Conservation (phyloP, 2,888 invertebrate genomes). For the Urechis unicinctus region DNA sequence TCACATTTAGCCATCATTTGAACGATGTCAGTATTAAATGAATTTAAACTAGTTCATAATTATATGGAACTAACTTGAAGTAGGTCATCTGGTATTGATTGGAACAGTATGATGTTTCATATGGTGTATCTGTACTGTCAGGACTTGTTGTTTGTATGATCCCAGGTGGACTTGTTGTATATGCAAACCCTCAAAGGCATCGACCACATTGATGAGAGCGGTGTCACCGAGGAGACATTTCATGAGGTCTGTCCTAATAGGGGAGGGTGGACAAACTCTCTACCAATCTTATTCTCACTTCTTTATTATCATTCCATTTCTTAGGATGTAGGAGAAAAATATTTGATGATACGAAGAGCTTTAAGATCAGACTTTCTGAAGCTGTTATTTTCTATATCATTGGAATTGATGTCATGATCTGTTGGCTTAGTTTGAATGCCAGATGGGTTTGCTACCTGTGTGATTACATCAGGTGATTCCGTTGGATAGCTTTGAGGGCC, state of each 20-base stretch:
- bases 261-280: background rate
- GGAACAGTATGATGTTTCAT: no score
- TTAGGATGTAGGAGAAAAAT: no score
- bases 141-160: background rate
- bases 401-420: no score
- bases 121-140: no score
- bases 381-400: no score
- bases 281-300: background rate
- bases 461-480: constrained; percentile 54
- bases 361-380: no score
- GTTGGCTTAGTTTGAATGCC: no score
- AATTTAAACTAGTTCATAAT: background rate
- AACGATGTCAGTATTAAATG: background rate
- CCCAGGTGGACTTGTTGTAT: constrained; percentile 56
- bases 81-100: no score
- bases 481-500: constrained; percentile 60
- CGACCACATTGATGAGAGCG: constrained; percentile 58
- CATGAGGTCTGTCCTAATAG: constrained; percentile 52
- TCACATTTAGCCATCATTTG: background rate
- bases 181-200: constrained; percentile 60
- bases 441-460: no score
- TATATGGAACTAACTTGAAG: background rate
- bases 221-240: constrained; percentile 59
- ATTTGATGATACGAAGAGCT: no score
- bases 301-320: no score